These are phyloP conservation scores for Mellivora capensis DNA, from an alignment of 2,113 vertebrate genomes.

Conservation along the genomic window DNA sequence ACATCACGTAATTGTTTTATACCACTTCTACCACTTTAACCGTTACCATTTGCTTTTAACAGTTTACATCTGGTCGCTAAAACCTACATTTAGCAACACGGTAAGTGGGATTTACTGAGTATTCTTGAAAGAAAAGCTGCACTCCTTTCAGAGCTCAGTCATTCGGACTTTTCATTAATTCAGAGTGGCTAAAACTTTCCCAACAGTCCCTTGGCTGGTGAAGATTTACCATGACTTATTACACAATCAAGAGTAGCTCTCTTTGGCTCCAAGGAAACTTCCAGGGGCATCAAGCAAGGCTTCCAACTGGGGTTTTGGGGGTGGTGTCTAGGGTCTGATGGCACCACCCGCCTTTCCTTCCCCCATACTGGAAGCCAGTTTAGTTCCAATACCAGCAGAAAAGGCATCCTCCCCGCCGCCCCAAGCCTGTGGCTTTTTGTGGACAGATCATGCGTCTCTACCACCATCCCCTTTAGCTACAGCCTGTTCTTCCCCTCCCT, in stretches of 20 bases:
- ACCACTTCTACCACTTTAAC: not conserved
- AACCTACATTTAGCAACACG: not conserved
- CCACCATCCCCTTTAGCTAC: not conserved
- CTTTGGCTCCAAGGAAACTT: not conserved
- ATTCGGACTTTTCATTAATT: not conserved
- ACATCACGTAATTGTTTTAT: not conserved
- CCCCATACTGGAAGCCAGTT: not conserved
- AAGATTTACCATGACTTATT: not conserved
- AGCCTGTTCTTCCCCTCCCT: not conserved
- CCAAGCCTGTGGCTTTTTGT: not conserved
- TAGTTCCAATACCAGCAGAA: not conserved
- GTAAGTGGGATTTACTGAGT: not conserved
- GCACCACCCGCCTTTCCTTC: not conserved
- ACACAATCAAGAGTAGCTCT: not conserved
- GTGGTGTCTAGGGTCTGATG: not conserved
- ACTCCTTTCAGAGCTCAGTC: not conserved
- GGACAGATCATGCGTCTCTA: not conserved
- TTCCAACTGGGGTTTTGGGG: not conserved
- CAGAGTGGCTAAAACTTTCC: conserved; percentile 14
- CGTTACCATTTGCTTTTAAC: not conserved
- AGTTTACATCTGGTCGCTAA: not conserved
- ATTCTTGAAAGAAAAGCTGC: not conserved
- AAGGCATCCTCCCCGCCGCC: not conserved
- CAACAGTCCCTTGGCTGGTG: not conserved
- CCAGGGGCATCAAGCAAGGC: not conserved